Conservation (phyloP, 2,888 invertebrate species). For the Eristalis tenax region DNA sequence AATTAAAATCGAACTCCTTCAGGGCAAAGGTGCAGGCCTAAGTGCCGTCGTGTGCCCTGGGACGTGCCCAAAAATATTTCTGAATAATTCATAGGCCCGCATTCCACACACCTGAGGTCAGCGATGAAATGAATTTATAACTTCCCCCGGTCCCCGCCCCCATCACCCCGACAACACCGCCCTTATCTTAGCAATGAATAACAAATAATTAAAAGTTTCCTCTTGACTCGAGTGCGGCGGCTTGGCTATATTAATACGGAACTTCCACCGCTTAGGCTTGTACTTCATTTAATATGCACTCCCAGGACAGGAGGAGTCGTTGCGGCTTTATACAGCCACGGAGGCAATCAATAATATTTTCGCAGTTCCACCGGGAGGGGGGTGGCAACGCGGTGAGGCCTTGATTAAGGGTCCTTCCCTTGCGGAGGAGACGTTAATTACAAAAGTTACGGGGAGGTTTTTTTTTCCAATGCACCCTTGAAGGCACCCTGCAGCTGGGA, state of each 20-base stretch:
- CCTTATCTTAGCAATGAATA: constrained; percentile 1
- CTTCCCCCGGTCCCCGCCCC: neutral
- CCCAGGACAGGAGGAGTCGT: neutral
- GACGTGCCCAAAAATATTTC: neutral
- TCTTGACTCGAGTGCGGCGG: neutral
- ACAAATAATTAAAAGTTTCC: constrained; percentile 13
- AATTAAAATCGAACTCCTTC: neutral
- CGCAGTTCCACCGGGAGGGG: neutral
- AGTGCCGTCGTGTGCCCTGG: neutral
- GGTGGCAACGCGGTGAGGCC: neutral
- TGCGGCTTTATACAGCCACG: neutral
- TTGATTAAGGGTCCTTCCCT: neutral
- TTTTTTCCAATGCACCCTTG: neutral
- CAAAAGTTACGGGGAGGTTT: neutral
- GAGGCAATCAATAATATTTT: neutral
- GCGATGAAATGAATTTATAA: neutral
- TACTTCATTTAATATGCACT: neutral
- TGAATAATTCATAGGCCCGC: neutral
- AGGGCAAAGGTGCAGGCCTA: neutral
- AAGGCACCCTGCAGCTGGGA: neutral
- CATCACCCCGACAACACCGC: neutral
- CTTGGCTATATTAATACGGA: neutral
- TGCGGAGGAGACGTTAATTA: neutral
- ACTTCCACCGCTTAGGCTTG: neutral
- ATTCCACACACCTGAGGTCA: constrained; percentile 6